Evolutionary conservation across 2,113 vertebrate genomes (phyloP).

Genomic region (Prochilodus magdalenae): DNA sequence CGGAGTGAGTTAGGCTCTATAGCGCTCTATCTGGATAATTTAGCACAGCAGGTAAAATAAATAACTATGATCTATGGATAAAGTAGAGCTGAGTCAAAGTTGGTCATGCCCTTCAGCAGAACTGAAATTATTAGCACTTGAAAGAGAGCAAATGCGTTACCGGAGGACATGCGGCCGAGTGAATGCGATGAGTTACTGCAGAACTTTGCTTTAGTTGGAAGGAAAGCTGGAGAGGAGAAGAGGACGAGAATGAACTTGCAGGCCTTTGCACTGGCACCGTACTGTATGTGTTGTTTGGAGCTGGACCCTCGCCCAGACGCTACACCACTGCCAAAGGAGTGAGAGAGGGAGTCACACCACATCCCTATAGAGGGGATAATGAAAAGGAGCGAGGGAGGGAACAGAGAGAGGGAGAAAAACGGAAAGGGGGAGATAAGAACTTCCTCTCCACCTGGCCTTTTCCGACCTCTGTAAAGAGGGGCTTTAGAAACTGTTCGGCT

Average conservation of each 20-base stretch:
- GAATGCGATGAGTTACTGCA: too few species aligned
- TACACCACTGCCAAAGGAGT: not conserved
- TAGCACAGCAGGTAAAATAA: too few species aligned
- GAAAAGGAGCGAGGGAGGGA: not conserved
- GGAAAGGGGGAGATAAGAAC: not conserved
- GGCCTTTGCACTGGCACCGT: not conserved
- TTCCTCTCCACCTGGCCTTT: conserved; percentile 22
- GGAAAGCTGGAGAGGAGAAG: not conserved
- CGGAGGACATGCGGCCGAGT: too few species aligned
- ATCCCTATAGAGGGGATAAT: not conserved
- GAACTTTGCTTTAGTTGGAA: not conserved
- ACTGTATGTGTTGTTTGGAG: conserved; percentile 9
- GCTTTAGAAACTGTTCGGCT: not conserved
- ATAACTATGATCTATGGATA: too few species aligned
- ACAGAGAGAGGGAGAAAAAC: not conserved
- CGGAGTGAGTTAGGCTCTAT: too few species aligned
- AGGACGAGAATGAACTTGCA: conserved; percentile 1
- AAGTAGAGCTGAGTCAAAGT: too few species aligned
- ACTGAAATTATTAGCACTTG: too few species aligned
- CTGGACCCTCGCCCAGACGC: conserved; percentile 11
- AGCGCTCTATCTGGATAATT: too few species aligned
- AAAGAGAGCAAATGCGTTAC: too few species aligned
- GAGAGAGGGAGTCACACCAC: not conserved
- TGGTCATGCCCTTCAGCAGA: too few species aligned
- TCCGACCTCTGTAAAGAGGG: not conserved